These are phyloP conservation scores for Henricia sp. DNA, from an alignment of 53 echinoderm and acorn worm genomes.

Conservation along the genomic window DNA sequence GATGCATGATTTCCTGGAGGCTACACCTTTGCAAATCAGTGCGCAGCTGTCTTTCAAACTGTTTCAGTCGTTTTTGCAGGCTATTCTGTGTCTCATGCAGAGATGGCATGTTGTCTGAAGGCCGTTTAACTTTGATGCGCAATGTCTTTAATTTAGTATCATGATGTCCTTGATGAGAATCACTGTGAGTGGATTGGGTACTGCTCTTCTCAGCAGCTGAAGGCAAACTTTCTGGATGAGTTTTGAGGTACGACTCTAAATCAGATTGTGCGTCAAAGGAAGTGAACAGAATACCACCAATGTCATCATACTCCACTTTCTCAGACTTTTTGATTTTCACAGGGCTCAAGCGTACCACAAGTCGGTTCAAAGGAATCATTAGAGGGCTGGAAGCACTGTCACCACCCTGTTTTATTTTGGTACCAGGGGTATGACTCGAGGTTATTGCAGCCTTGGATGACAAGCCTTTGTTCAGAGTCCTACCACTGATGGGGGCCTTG, in stretches of 20 bases:
- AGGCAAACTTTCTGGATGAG: conserved; percentile 26
- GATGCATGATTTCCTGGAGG: conserved; percentile 66
- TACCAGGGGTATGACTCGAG: no score
- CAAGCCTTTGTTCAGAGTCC: background rate
- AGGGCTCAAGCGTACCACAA: conserved; percentile 31
- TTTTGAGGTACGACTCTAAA: conserved; percentile 42
- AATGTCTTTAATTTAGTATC: background rate
- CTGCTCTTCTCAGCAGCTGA: no score
- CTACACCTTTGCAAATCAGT: conserved; percentile 38
- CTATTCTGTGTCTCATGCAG: background rate
- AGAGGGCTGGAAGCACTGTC: background rate
- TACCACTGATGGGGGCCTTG: no score
- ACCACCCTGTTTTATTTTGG: background rate
- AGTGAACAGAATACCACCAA: conserved; percentile 54
- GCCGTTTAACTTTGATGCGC: background rate
- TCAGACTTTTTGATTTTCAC: no score
- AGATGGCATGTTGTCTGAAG: background rate
- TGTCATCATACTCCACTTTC: conserved; percentile 47
- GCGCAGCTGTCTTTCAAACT: conserved; percentile 47
- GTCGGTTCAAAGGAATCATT: conserved; percentile 2
- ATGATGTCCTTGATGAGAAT: no score
- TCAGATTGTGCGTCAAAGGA: conserved; percentile 34
- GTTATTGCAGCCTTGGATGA: background rate
- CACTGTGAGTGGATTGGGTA: no score
- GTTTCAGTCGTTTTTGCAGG: conserved; percentile 36